Conservation (phyloP, 1,140 invertebrate species). For the Orussus abietinus region DNA sequence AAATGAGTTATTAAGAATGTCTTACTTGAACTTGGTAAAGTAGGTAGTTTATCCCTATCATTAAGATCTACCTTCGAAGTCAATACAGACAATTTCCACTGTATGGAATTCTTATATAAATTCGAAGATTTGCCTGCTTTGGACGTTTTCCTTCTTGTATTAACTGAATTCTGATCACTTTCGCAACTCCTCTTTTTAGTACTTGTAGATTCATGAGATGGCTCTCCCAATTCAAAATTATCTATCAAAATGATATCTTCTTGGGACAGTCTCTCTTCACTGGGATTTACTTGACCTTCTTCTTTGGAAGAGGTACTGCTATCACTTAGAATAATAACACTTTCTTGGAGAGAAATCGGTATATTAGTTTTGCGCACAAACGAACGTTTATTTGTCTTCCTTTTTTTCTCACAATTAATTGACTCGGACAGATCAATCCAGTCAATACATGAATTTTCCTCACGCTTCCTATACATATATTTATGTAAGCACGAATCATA, state of each 20-base stretch:
- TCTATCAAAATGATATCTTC: constrained; percentile 3
- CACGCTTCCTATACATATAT: no score
- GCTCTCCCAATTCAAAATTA: constrained; percentile 9
- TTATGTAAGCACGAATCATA: no score
- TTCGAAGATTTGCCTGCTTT: neutral
- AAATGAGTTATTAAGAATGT: no score
- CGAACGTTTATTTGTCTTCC: no score
- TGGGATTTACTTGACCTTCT: neutral
- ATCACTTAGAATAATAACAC: constrained; percentile 23
- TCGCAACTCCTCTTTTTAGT: neutral
- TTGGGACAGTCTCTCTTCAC: neutral
- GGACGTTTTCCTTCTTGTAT: neutral
- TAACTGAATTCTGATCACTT: neutral
- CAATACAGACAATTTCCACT: neutral
- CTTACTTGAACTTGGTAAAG: no score
- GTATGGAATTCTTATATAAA: neutral
- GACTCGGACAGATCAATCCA: no score
- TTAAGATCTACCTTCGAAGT: neutral
- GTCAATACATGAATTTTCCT: no score
- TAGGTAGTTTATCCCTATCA: no score
- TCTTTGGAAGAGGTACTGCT: neutral
- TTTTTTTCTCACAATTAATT: no score
- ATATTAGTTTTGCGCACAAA: neutral
- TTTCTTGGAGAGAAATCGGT: constrained; percentile 6
- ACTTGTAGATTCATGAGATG: neutral